These are phyloP conservation scores for Protonemura montana DNA, from an alignment of 2,888 invertebrate species.

Conservation along the genomic window DNA sequence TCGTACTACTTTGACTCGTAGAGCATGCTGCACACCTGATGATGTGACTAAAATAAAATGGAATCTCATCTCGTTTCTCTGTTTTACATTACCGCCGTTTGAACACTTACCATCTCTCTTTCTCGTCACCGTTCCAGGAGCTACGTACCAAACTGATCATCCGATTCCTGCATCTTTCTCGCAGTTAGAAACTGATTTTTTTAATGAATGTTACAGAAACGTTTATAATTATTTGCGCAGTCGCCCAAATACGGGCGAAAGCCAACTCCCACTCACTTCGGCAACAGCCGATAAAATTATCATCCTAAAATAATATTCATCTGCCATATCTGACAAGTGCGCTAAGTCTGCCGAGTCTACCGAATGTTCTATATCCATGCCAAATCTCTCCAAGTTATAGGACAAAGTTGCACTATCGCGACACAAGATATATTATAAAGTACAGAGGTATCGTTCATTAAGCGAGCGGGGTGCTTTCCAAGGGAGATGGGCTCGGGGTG, in stretches of 20 bases:
- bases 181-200: neutral
- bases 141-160: neutral
- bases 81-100: neutral
- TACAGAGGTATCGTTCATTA: too few species aligned
- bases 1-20: neutral
- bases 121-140: neutral
- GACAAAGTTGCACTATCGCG: too few species aligned
- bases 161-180: neutral
- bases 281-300: neutral
- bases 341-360: too few species aligned
- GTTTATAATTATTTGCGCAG: neutral
- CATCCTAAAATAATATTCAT: neutral
- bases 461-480: too few species aligned
- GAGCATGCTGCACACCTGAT: conserved; percentile 12
- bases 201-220: neutral
- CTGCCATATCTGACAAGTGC: too few species aligned
- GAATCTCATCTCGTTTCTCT: neutral
- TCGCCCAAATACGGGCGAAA: neutral
- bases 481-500: too few species aligned
- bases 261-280: neutral
- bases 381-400: too few species aligned
- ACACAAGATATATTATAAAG: too few species aligned
- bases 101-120: neutral
- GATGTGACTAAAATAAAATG: neutral
- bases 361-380: too few species aligned